Evolutionary conservation across 2,888 invertebrate species (phyloP).

Genomic region (Brachypterus glaber): DNA sequence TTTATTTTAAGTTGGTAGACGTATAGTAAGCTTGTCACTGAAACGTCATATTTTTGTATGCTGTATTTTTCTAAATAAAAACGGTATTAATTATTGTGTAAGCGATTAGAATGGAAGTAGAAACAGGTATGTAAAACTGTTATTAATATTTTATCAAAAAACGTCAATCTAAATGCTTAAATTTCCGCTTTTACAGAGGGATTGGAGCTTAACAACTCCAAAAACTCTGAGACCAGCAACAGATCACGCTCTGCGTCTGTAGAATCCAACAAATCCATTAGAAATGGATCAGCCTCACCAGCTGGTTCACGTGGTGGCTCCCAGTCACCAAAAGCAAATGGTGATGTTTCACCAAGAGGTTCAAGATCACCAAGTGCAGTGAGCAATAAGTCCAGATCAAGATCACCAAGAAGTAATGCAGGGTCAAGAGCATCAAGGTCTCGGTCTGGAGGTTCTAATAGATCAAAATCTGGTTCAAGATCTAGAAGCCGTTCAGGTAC

Average conservation of each 20-base stretch:
- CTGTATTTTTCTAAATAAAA: too few species aligned
- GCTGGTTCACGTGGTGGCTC: constrained; percentile 10
- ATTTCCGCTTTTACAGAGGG: constrained; percentile 16
- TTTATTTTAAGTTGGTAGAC: too few species aligned
- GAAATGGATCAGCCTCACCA: constrained; percentile 11
- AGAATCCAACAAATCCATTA: constrained; percentile 23
- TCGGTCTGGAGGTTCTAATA: constrained; percentile 22
- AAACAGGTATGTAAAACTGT: constrained; percentile 18
- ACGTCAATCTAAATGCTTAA: constrained; percentile 2
- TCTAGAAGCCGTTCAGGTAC: too few species aligned
- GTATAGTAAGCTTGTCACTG: too few species aligned
- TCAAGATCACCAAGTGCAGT: constrained; percentile 27
- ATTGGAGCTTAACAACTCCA: constrained; percentile 11
- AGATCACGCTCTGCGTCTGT: constrained; percentile 27
- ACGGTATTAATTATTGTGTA: too few species aligned
- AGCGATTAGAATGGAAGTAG: constrained; percentile 22
- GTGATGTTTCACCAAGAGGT: constrained; percentile 25
- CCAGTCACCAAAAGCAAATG: constrained; percentile 14
- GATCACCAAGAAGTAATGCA: constrained; percentile 20
- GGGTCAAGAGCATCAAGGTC: constrained; percentile 23
- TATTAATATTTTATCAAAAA: constrained; percentile 1
- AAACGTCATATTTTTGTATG: too few species aligned
- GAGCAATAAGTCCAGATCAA: constrained; percentile 25
- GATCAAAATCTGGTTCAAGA: constrained; percentile 8
- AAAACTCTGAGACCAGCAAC: constrained; percentile 7